phyloP scores from a whole-genome alignment of 2,113 vertebrate species.

The Addax nasomaculatus region DNA sequence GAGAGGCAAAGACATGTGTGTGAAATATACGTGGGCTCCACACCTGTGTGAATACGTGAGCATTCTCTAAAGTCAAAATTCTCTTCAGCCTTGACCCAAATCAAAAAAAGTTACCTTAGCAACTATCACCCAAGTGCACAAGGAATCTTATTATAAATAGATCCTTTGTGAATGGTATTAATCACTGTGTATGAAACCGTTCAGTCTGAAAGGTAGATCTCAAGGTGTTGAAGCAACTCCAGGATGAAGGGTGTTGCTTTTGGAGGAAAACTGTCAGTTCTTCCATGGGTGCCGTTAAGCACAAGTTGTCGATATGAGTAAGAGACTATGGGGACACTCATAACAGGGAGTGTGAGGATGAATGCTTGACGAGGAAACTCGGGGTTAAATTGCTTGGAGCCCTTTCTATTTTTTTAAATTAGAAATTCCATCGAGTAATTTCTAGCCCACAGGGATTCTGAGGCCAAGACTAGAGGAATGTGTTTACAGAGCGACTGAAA shows the following conservation, averaged over 20 bases:
- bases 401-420: constrained; percentile 46
- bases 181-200: constrained; percentile 3
- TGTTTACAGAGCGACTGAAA: constrained; percentile 53
- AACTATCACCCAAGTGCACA: not conserved
- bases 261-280: not conserved
- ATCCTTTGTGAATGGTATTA: constrained; percentile 45
- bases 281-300: not conserved
- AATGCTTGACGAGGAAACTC: not conserved
- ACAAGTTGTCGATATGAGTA: not conserved
- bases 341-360: not conserved
- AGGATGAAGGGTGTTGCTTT: not conserved
- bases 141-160: constrained; percentile 27
- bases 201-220: constrained; percentile 31
- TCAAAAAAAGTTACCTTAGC: constrained; percentile 23
- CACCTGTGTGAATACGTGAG: not conserved
- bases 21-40: not conserved
- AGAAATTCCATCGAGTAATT: constrained; percentile 55
- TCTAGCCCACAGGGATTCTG: not conserved
- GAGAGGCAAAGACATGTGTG: not conserved
- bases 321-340: not conserved
- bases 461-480: not conserved
- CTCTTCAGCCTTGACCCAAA: not conserved
- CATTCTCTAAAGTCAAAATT: constrained; percentile 4
- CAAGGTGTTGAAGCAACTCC: constrained; percentile 35
- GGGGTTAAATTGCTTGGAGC: not conserved